Percentiles rank a stretch among this genome's conserved stretches.
These are phyloP conservation scores for Merodon equestris DNA, from an alignment of 2,888 invertebrate species.

Conservation along the genomic window DNA sequence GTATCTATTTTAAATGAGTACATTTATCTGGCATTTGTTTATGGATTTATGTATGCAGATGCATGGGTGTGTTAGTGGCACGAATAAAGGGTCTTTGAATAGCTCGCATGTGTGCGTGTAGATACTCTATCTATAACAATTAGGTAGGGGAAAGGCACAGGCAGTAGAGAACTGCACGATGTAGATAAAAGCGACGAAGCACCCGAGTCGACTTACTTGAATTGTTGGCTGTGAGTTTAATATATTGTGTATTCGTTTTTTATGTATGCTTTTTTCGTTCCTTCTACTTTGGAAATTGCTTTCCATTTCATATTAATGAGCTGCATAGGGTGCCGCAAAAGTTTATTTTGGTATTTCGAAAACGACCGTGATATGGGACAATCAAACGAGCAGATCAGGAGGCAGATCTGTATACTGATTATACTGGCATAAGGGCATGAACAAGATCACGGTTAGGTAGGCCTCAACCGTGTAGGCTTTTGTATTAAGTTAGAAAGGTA, in stretches of 20 bases:
- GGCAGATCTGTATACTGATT: too few relatives aligned
- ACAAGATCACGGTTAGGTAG: too few relatives aligned
- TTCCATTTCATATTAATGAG: conserved; percentile 50
- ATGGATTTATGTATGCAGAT: conserved; percentile 3
- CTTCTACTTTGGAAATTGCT: conserved; percentile 46
- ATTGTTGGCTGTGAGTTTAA: conserved; percentile 34
- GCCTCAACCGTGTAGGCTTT: too few relatives aligned
- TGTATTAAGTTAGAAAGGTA: too few relatives aligned
- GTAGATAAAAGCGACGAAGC: conserved; percentile 63
- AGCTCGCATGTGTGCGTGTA: background rate
- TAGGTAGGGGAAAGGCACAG: conserved; percentile 37
- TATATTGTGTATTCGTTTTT: conserved; percentile 19
- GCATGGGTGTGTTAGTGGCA: background rate
- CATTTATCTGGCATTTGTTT: conserved; percentile 13
- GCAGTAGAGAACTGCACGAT: conserved; percentile 52
- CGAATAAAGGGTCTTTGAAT: too few relatives aligned
- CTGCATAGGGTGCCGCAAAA: conserved; percentile 40
- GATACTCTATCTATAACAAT: conserved; percentile 25
- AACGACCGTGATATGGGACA: too few relatives aligned
- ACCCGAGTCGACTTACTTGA: conserved; percentile 22
- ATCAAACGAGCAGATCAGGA: too few relatives aligned
- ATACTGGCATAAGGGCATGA: too few relatives aligned
- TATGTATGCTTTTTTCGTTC: conserved; percentile 22
- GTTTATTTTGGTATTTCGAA: background rate
- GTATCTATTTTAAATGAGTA: conserved; percentile 61